Evolutionary conservation across 2,113 vertebrate species (phyloP), one percentile per base, ranked within the genome.

Genomic region (Felis chaus): DNA sequence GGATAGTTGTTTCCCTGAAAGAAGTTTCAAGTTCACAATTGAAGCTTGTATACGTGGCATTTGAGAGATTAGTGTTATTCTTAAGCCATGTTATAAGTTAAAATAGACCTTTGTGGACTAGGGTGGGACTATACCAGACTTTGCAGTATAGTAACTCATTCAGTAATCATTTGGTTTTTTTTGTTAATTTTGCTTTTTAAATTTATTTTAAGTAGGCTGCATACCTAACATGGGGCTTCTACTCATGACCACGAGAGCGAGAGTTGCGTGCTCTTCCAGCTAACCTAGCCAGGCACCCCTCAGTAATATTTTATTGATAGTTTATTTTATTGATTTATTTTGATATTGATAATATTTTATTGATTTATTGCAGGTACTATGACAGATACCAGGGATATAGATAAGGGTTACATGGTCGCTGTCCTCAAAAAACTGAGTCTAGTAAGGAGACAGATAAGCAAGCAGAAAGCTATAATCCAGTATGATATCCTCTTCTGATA

Each of bases 51-150:
- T 85, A 95, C 83, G 53, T 68, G 57, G 8, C 39, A 45, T 89
- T 95, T 95, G 48, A 89, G 31, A 91, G 63, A 69, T 81, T 84
- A 55, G 39, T 95, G n/a, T 94, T 82, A 90, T 39, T 89, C 36
- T 91, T 80, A 89, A 68, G 8, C n/a, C 14, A 69, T 61, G 48
- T 63, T 95, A 74, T 76, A 19, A 66, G 50, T 94, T 91, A 80
- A 89, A 91, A 78, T 88, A 69, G 50, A 57, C 55, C 69, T 97
- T 80, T 92, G 31, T 87, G n/a, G 36, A 41, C 39, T 55, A 50
- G 15, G 9, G 27, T 91, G 80, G 86, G 31, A 71, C 33, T 78
- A 3, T 78, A 41, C 12, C 39, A 65, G 33, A 68, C 25, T 82
- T 95, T 83, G 19, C 9, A 87, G 80, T 74, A 36, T 71, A 61